These are phyloP conservation scores for Aphis gossypii DNA, from an alignment of 1,140 invertebrate genomes.

Conservation along the genomic window DNA sequence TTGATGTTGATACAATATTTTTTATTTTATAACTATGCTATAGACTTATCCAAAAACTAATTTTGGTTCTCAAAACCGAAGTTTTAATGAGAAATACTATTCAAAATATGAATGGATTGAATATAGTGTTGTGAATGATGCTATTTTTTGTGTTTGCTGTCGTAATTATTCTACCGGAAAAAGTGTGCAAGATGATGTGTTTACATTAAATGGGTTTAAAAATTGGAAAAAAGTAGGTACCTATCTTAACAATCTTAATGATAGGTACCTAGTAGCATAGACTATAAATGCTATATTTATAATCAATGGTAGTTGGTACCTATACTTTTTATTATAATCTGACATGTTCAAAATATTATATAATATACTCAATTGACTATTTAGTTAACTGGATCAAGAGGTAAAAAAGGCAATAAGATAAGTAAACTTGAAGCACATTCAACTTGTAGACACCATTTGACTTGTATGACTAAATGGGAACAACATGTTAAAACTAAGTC, in stretches of 20 bases:
- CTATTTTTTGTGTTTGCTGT: neutral
- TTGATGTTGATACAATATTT: too few relatives aligned
- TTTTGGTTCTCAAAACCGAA: neutral
- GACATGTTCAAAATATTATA: neutral
- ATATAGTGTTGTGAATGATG: neutral
- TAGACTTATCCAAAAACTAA: neutral
- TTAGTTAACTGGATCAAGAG: conserved; percentile 6
- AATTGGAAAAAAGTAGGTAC: neutral
- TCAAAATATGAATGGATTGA: neutral
- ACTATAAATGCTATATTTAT: neutral
- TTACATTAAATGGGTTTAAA: neutral
- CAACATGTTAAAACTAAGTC: neutral
- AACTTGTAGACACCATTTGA: neutral
- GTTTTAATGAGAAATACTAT: neutral
- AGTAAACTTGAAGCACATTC: neutral
- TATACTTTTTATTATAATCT: neutral
- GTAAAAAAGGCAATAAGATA: neutral
- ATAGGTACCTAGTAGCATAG: too few relatives aligned
- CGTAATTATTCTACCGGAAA: neutral
- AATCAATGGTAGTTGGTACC: neutral
- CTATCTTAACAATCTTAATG: too few relatives aligned
- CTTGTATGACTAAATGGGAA: neutral
- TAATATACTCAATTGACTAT: neutral
- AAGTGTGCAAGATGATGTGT: neutral
- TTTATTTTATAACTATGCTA: neutral